phyloP scores from a whole-genome alignment of 2,888 invertebrate species.

The Chymomyza fuscimana region DNA sequence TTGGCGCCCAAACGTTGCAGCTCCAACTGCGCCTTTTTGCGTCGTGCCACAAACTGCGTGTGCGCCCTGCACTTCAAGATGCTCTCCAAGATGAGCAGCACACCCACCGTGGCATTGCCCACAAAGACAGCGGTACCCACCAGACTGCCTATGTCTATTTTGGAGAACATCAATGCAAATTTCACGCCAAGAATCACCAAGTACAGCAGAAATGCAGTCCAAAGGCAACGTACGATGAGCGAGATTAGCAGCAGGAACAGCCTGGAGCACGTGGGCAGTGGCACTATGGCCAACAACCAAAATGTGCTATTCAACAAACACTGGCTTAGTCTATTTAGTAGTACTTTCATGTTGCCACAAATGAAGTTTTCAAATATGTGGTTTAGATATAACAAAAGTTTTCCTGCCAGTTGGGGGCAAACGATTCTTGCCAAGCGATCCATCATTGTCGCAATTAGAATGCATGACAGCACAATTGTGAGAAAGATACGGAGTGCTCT shows the following conservation, averaged over 20 bases:
- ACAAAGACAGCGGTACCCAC: conserved; percentile 42
- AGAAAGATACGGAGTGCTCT: neutral
- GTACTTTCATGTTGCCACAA: conserved; percentile 39
- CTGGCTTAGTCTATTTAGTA: conserved; percentile 41
- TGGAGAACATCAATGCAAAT: neutral
- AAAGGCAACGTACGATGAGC: conserved; percentile 33
- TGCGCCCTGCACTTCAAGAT: conserved; percentile 31
- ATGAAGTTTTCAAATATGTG: neutral
- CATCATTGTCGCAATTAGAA: neutral
- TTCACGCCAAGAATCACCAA: conserved; percentile 12
- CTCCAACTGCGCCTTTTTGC: conserved; percentile 42
- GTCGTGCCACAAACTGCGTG: conserved; percentile 29
- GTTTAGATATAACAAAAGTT: neutral
- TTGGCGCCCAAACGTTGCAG: conserved; percentile 37
- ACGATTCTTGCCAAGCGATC: neutral
- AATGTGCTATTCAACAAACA: conserved; percentile 29
- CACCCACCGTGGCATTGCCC: conserved; percentile 29
- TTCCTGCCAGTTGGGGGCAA: neutral
- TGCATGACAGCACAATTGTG: neutral
- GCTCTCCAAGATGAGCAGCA: conserved; percentile 51
- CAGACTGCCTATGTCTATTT: conserved; percentile 21
- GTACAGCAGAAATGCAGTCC: conserved; percentile 36
- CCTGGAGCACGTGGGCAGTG: conserved; percentile 37
- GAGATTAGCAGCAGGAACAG: conserved; percentile 16
- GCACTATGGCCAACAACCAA: conserved; percentile 40